A percentile compares a stretch with the other conserved stretches of the same genome.
phyloP scores from a whole-genome alignment of 2,888 invertebrate species.

The Gerris lacustris region DNA sequence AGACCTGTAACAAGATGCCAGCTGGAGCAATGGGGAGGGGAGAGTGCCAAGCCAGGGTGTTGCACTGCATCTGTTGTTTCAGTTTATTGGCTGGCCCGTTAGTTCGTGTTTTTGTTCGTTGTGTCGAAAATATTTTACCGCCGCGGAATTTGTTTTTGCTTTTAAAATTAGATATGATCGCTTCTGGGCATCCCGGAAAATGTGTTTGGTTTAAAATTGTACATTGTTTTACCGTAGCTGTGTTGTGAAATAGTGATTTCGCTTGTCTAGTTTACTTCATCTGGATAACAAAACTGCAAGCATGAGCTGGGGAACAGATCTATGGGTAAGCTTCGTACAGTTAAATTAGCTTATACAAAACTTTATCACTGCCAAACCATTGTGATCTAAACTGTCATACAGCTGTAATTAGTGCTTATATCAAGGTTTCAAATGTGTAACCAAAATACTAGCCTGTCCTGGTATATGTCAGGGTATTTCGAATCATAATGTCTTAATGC shows the following conservation, averaged over 20 bases:
- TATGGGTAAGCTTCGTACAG: constrained; percentile 46
- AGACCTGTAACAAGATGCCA: no score
- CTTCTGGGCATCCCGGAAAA: background rate
- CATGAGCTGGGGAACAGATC: constrained; percentile 57
- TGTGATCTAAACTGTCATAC: no score
- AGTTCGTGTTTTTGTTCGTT: background rate
- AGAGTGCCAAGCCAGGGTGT: background rate
- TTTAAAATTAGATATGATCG: background rate
- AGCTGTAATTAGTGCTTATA: no score
- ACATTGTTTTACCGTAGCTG: background rate
- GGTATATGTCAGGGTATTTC: no score
- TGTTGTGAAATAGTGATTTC: constrained; percentile 1
- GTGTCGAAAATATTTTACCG: background rate
- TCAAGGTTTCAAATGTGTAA: no score
- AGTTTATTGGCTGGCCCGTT: background rate
- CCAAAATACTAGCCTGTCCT: no score
- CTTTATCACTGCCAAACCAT: background rate
- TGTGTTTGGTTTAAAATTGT: background rate
- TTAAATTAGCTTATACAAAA: no score
- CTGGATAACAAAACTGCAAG: constrained; percentile 30
- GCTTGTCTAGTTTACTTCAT: no score
- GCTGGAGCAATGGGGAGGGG: background rate
- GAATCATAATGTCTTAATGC: no score
- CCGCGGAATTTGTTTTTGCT: background rate
- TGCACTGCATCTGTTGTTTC: background rate